Evolutionary conservation across 2,888 invertebrate species (phyloP).

Genomic region (Mycogona germanica): DNA sequence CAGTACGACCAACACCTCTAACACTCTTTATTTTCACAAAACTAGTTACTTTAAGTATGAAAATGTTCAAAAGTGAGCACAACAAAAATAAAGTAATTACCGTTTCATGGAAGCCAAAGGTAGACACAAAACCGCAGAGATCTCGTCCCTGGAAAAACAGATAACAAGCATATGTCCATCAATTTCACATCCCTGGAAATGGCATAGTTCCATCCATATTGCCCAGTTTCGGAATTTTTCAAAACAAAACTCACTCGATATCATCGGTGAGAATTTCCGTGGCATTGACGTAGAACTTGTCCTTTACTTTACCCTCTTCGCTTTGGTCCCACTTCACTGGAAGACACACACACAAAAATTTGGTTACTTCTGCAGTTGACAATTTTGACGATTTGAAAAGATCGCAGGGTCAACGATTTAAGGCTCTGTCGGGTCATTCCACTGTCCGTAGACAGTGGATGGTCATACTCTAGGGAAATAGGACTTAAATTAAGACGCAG

Average conservation of each 20-base stretch:
- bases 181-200: no score
- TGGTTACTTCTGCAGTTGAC: conserved; percentile 6
- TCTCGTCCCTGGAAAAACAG: conserved; percentile 36
- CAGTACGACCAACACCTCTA: no score
- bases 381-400: conserved; percentile 1
- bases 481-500: no score
- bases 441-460: no score
- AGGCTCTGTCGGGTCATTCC: no score
- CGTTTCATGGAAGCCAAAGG: conserved; percentile 41
- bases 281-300: conserved; percentile 15
- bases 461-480: no score
- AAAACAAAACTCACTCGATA: background rate
- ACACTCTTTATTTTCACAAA: no score
- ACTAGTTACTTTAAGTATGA: no score
- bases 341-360: conserved; percentile 24
- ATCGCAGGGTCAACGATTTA: no score
- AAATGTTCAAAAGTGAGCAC: no score
- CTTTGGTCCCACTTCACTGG: conserved; percentile 46
- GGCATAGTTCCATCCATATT: background rate
- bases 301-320: conserved; percentile 22
- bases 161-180: no score
- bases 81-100: no score
- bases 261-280: conserved; percentile 4
- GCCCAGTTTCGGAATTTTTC: background rate
- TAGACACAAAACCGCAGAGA: conserved; percentile 41